A percentile compares a stretch with the other conserved stretches of the same genome.
Conservation (phyloP, 1,140 invertebrate species). For the Pseudomyrmex cubaensis region DNA sequence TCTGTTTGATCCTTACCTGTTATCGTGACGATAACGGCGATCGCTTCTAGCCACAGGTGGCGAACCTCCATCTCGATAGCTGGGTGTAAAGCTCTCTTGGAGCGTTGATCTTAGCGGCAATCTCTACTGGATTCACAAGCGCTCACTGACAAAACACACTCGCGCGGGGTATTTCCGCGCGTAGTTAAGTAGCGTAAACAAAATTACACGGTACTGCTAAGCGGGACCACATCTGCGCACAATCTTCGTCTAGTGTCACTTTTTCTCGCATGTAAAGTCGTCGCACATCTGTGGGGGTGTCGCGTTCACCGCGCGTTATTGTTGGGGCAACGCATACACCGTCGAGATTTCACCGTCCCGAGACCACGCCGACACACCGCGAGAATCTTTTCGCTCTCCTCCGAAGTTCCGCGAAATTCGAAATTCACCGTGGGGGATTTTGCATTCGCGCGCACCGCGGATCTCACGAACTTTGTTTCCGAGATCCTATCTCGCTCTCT, state of each 20-base stretch:
- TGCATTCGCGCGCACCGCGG: constrained; percentile 6
- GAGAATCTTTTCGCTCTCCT: background rate
- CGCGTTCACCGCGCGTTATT: background rate
- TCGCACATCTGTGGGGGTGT: background rate
- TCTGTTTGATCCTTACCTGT: constrained; percentile 72
- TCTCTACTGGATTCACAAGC: background rate
- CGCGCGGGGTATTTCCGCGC: background rate
- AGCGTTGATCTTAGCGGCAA: background rate
- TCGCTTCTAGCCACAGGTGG: constrained; percentile 76
- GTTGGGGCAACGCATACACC: background rate
- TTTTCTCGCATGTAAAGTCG: background rate
- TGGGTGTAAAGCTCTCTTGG: background rate
- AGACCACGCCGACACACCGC: background rate
- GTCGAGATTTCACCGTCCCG: background rate
- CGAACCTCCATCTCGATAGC: constrained; percentile 69
- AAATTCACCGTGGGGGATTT: background rate
- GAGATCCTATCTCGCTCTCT: background rate
- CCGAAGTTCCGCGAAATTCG: constrained; percentile 45
- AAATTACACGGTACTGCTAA: background rate
- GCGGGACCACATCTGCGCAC: constrained; percentile 36
- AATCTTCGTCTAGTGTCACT: background rate
- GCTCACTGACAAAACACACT: constrained; percentile 40
- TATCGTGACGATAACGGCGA: constrained; percentile 67
- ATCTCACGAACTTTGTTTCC: constrained; percentile 36
- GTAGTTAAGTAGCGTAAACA: constrained; percentile 24